Evolutionary conservation across 1,140 invertebrate species (phyloP).

Genomic region (Drosophila ironensis): DNA sequence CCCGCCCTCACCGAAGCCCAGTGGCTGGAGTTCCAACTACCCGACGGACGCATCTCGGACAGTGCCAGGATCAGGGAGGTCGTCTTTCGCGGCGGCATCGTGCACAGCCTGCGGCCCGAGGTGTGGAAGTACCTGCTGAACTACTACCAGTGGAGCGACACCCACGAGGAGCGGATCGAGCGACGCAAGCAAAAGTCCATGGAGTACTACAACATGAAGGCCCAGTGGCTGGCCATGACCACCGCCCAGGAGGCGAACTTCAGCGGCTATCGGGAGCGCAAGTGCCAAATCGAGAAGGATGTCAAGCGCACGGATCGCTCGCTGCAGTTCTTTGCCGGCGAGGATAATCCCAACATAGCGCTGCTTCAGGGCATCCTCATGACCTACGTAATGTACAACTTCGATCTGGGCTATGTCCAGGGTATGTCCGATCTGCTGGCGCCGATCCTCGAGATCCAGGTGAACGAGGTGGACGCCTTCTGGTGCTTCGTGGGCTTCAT

Average conservation of each 20-base stretch:
- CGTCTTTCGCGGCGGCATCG: constrained; percentile 94
- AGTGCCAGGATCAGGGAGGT: constrained; percentile 88
- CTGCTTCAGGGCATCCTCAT: constrained; percentile 96
- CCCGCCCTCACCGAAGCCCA: constrained; percentile 88
- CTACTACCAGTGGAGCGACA: constrained; percentile 93
- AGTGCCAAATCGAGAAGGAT: constrained; percentile 98
- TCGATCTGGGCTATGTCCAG: constrained; percentile 97
- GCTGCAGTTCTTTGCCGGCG: constrained; percentile 94
- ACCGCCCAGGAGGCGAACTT: constrained; percentile 94
- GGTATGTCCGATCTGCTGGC: constrained; percentile 99
- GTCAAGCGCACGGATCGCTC: constrained; percentile 97
- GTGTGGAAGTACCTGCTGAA: constrained; percentile 98
- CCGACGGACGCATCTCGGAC: constrained; percentile 89
- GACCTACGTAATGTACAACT: constrained; percentile 99
- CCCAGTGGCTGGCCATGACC: constrained; percentile 97
- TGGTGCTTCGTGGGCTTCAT: constrained; percentile 99
- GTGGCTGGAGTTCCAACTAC: constrained; percentile 90
- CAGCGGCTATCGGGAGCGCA: constrained; percentile 93
- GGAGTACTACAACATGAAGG: constrained; percentile 97
- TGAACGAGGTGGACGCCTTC: constrained; percentile 92
- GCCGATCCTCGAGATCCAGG: constrained; percentile 91
- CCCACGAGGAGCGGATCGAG: constrained; percentile 87
- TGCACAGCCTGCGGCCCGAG: constrained; percentile 88
- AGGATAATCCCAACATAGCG: constrained; percentile 94
- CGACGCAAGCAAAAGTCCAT: constrained; percentile 88